These are phyloP conservation scores for Saiga tatarica DNA, from an alignment of 2,113 vertebrate genomes.

Conservation along the genomic window DNA sequence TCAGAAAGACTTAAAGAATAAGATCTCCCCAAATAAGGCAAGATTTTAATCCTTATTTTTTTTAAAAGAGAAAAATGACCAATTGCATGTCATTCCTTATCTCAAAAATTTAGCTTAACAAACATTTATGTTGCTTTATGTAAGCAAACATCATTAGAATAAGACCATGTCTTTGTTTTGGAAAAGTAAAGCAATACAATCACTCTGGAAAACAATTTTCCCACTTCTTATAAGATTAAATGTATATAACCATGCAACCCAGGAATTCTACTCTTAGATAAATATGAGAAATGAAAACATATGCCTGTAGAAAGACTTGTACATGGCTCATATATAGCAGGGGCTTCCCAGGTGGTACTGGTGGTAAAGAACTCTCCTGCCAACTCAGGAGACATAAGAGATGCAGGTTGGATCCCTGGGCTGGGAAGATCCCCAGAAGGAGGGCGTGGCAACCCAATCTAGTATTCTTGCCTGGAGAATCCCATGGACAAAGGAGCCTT, in stretches of 20 bases:
- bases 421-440: not conserved
- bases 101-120: not conserved
- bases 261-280: not conserved
- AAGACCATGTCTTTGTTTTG: not conserved
- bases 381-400: not conserved
- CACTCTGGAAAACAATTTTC: not conserved
- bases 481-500: not conserved
- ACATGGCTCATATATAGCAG: not conserved
- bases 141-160: not conserved
- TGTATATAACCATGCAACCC: not conserved
- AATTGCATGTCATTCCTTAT: not conserved
- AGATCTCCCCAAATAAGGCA: not conserved
- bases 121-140: not conserved
- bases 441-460: not conserved
- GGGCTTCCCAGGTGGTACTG: not conserved
- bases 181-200: not conserved
- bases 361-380: not conserved
- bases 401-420: rapidly evolving
- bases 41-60: not conserved
- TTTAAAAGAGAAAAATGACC: not conserved
- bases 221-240: slow-evolving; percentile 16
- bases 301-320: not conserved
- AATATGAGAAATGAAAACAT: slow-evolving; percentile 11
- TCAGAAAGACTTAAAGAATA: not conserved
- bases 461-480: not conserved